Percentiles rank a stretch among this genome's conserved stretches.
Conservation (phyloP, 2,113 vertebrate species). For the Ahaetulla prasina region DNA sequence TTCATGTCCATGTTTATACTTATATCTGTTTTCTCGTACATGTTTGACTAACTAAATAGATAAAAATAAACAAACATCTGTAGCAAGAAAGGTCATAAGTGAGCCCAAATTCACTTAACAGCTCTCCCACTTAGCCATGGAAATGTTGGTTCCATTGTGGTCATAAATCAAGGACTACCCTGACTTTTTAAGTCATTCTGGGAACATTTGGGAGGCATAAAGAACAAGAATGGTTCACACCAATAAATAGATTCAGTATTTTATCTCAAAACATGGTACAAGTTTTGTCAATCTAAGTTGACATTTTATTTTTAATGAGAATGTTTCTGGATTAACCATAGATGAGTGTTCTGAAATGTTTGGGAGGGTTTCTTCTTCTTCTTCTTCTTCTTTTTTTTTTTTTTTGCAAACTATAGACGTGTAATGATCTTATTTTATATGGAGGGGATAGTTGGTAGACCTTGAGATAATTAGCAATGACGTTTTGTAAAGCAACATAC, state of each 20-base stretch:
- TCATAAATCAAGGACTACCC: too few relatives aligned
- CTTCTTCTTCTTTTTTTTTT: fast-evolving
- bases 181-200: neutral
- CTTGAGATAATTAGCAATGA: neutral
- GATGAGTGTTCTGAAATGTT: neutral
- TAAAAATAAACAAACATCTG: too few relatives aligned
- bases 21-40: too few relatives aligned
- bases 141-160: too few relatives aligned
- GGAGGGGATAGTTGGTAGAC: neutral
- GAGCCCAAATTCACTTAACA: too few relatives aligned
- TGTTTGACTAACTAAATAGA: too few relatives aligned
- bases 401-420: neutral
- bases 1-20: too few relatives aligned
- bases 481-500: neutral
- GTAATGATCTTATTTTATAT: neutral
- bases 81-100: too few relatives aligned
- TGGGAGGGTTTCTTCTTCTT: too few relatives aligned
- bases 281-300: neutral
- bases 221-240: neutral
- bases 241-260: neutral
- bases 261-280: neutral
- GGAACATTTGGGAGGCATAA: neutral
- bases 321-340: neutral
- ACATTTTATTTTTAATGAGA: neutral
- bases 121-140: too few relatives aligned